phyloP scores from a whole-genome alignment of 2,797 vertebrate genomes.

The Odontamblyopus rebecca region DNA sequence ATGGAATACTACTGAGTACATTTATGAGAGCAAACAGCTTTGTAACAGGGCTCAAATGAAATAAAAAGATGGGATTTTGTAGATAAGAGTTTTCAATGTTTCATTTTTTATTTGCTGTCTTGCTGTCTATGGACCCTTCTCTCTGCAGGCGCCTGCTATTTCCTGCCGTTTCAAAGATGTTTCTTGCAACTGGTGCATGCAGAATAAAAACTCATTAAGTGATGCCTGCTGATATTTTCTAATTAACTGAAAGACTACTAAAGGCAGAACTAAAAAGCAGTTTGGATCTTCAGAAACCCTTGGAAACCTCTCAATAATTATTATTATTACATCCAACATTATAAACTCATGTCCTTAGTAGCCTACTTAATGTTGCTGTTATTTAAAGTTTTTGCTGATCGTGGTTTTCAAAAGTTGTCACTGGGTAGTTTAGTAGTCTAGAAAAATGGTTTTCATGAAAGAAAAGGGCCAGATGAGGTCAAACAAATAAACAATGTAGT shows the following conservation, averaged over 20 bases:
- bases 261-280: slow-evolving; percentile 18
- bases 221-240: slow-evolving; percentile 50
- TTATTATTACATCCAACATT: neutral
- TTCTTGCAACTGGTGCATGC: slow-evolving; percentile 39
- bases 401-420: neutral
- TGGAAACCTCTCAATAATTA: neutral
- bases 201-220: slow-evolving; percentile 48
- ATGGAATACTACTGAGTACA: no score
- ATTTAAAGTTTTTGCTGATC: neutral
- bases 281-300: neutral
- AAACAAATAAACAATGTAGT: neutral
- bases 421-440: no score
- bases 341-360: neutral
- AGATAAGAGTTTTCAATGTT: no score
- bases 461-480: neutral
- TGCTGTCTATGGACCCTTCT: slow-evolving; percentile 30
- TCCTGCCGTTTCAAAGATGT: slow-evolving; percentile 28
- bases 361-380: neutral
- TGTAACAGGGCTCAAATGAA: neutral
- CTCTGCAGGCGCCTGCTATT: slow-evolving; percentile 39
- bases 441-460: neutral
- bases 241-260: slow-evolving; percentile 38
- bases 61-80: neutral
- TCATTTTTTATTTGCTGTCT: neutral
- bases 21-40: neutral